Evolutionary conservation across 2,797 vertebrate genomes (phyloP), one percentile per base, ranked within the genome.

Genomic region (Platalea minor): DNA sequence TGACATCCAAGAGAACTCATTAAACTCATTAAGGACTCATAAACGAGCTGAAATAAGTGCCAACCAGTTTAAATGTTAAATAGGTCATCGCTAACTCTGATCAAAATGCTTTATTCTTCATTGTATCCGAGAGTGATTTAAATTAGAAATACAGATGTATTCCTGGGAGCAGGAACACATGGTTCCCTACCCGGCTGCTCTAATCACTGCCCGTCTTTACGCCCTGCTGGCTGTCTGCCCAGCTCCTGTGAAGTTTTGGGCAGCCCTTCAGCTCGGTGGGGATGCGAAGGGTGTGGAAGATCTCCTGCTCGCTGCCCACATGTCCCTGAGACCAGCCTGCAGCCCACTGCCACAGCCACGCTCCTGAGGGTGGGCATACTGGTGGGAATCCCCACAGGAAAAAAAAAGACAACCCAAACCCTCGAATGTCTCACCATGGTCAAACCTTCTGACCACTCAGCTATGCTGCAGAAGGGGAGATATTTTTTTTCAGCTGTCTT

Each of bases 1-100:
- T 94, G 95, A 97, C 96, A 98, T 97, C 97, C 92, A 93, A 96
- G 93, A 97, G 97, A 97, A 96, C 97, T 97, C 96, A 97, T 97
- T 97, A 97, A 96, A 96, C 95, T 97, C 95, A 96, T 96, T 93
- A 96, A 93, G 88, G 89, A 88, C 94, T 94, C 94, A 93, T 91
- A 95, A 95, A 95, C 0, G 91, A 96, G 91, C 91, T 96, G 78
- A 97, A 97, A 56, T 97, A 97, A 97, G 97, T 97, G 96, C 96
- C 94, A 97, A 97, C 97, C 97, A 97, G 96, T 97, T 97, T 95
- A 92, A 96, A 95, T 97, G 95, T 94, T 96, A 97, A 97, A 97
- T 96, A 97, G 97, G 96, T 97, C 98, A 95, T 75, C 0, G 1
- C 92, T 94, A 97, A 85, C 92, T 81, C 82, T 76, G 92, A 96